Evolutionary conservation across 2,797 vertebrate genomes (phyloP).

Genomic region (Rhincodon typus): DNA sequence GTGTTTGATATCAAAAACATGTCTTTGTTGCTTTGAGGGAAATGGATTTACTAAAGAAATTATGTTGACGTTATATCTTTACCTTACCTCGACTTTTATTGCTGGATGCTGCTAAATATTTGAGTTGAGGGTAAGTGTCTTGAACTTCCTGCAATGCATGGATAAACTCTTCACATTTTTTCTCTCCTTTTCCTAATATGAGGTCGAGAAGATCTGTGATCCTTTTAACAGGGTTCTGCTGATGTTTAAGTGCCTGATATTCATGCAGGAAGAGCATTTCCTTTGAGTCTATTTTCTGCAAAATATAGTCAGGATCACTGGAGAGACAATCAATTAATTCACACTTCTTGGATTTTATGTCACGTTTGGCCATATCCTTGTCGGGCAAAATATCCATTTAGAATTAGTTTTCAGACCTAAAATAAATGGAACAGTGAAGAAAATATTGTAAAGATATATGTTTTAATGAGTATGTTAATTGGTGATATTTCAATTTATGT

Average conservation of each 20-base stretch:
- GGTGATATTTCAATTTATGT: too few relatives aligned
- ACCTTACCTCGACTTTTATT: background rate
- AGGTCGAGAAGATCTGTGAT: background rate
- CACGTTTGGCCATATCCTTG: background rate
- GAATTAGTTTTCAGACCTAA: background rate
- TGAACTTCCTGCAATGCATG: background rate
- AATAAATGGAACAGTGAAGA: background rate
- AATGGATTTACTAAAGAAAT: background rate
- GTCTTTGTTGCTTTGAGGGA: background rate
- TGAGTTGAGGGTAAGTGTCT: constrained; percentile 6
- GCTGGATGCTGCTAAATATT: background rate
- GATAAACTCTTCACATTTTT: constrained; percentile 18
- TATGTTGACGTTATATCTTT: background rate
- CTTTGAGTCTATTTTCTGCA: constrained; percentile 19
- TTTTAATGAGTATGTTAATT: background rate
- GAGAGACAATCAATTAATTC: background rate
- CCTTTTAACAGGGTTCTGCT: constrained; percentile 16
- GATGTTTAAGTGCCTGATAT: background rate
- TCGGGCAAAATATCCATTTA: background rate
- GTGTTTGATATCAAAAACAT: background rate
- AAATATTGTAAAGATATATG: background rate
- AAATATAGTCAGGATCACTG: constrained; percentile 1
- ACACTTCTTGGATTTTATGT: constrained; percentile 10
- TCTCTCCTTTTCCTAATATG: constrained; percentile 15
- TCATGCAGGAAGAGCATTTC: constrained; percentile 2